These are phyloP conservation scores for Xanthia icteritia DNA, from an alignment of 2,888 invertebrate species.

Conservation along the genomic window DNA sequence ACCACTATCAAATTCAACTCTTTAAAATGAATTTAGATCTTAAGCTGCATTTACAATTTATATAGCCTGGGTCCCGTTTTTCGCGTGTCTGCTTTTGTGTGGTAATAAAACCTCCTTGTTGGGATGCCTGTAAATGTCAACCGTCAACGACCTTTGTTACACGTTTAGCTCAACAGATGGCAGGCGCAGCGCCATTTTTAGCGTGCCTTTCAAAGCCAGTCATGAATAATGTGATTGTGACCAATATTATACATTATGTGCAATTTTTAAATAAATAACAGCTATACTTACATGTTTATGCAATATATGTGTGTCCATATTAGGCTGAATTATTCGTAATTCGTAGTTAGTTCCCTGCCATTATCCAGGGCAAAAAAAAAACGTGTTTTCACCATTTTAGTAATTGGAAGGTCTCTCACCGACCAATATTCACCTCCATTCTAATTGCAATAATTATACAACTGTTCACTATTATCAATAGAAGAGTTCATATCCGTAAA, in stretches of 20 bases:
- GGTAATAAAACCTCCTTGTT: slow-evolving; percentile 55
- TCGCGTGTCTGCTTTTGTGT: slow-evolving; percentile 40
- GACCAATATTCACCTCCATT: slow-evolving; percentile 38
- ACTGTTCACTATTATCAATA: slow-evolving; percentile 34
- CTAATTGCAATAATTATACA: slow-evolving; percentile 35
- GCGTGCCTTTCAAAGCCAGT: slow-evolving; percentile 27
- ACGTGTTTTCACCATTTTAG: slow-evolving; percentile 31
- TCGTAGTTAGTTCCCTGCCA: slow-evolving; percentile 30
- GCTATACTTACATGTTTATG: slow-evolving; percentile 29
- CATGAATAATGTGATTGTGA: slow-evolving; percentile 15
- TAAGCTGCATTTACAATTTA: slow-evolving; percentile 24
- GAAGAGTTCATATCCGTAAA: slow-evolving; percentile 14
- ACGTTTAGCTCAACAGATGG: slow-evolving; percentile 58
- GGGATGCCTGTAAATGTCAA: slow-evolving; percentile 58
- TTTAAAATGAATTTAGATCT: slow-evolving; percentile 19
- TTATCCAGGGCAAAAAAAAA: slow-evolving; percentile 23
- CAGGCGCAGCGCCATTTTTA: slow-evolving; percentile 45
- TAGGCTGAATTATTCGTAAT: slow-evolving; percentile 22
- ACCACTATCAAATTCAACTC: neutral
- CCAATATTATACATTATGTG: slow-evolving; percentile 4
- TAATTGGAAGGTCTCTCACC: slow-evolving; percentile 27
- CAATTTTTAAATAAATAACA: neutral
- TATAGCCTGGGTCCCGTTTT: slow-evolving; percentile 47
- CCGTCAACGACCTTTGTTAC: slow-evolving; percentile 60
- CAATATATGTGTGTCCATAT: neutral